These are phyloP conservation scores for Archegozetes longisetosus DNA, from an alignment of 1,140 invertebrate genomes.

Conservation along the genomic window DNA sequence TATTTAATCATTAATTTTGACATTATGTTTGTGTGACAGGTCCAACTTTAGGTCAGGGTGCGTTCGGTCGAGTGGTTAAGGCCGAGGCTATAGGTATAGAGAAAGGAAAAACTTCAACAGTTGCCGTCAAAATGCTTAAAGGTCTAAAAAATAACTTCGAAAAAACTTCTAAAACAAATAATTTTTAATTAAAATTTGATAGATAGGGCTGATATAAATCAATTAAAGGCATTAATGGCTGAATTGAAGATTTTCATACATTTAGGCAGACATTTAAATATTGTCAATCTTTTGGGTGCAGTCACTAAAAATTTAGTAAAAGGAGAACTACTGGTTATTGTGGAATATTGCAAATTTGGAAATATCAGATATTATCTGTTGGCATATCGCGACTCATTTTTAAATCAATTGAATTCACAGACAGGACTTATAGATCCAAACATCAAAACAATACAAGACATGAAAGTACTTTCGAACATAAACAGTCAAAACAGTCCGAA, in stretches of 20 bases:
- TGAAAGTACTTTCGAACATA: background rate
- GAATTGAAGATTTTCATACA: slow-evolving; percentile 40
- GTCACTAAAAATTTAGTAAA: slow-evolving; percentile 34
- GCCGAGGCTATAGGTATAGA: slow-evolving; percentile 39
- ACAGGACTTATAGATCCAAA: slow-evolving; percentile 12
- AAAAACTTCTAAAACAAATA: too few relatives aligned
- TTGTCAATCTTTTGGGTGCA: slow-evolving; percentile 38
- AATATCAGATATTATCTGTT: slow-evolving; percentile 73
- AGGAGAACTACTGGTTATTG: slow-evolving; percentile 65
- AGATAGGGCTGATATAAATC: slow-evolving; percentile 20
- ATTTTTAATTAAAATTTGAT: too few relatives aligned
- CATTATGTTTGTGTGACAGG: background rate
- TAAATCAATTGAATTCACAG: slow-evolving; percentile 53
- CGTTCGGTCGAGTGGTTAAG: slow-evolving; percentile 82
- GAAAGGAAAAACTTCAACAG: slow-evolving; percentile 9
- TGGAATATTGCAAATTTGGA: slow-evolving; percentile 81
- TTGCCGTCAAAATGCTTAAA: slow-evolving; percentile 18
- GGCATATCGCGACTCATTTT: slow-evolving; percentile 52
- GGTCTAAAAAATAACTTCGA: slow-evolving; percentile 14
- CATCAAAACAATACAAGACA: background rate
- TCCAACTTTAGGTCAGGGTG: slow-evolving; percentile 57
- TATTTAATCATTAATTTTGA: background rate
- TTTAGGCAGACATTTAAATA: slow-evolving; percentile 39
- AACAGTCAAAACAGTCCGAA: background rate
- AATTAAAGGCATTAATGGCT: slow-evolving; percentile 31